phyloP scores from a whole-genome alignment of 2,888 invertebrate species.

The Polyommatus icarus region DNA sequence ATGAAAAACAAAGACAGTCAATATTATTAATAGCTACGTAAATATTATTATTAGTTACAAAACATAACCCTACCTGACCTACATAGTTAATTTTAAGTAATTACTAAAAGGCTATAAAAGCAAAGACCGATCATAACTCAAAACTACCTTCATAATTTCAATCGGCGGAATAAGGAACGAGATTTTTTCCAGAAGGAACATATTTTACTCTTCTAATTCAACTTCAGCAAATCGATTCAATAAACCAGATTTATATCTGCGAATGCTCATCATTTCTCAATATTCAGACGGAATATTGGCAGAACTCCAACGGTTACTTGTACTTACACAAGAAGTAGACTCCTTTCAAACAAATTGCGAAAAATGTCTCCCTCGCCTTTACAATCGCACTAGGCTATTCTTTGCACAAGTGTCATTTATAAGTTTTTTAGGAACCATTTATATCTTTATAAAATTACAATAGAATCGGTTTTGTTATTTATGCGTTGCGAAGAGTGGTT shows the following conservation, averaged over 20 bases:
- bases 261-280: constrained; percentile 38
- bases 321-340: constrained; percentile 37
- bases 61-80: neutral
- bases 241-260: constrained; percentile 41
- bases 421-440: neutral
- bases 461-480: neutral
- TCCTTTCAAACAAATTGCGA: constrained; percentile 38
- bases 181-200: constrained; percentile 17
- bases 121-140: neutral
- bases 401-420: neutral
- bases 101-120: neutral
- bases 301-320: constrained; percentile 36
- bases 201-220: constrained; percentile 34
- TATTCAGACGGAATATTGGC: constrained; percentile 39
- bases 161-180: neutral
- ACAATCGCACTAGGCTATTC: constrained; percentile 18
- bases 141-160: constrained; percentile 12
- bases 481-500: neutral
- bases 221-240: constrained; percentile 41
- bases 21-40: no score
- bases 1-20: no score
- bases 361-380: constrained; percentile 34
- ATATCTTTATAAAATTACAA: neutral
- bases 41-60: neutral
- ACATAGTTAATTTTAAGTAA: neutral